These are phyloP conservation scores for Artibeus lituratus DNA, from an alignment of 2,797 vertebrate genomes.

Conservation along the genomic window DNA sequence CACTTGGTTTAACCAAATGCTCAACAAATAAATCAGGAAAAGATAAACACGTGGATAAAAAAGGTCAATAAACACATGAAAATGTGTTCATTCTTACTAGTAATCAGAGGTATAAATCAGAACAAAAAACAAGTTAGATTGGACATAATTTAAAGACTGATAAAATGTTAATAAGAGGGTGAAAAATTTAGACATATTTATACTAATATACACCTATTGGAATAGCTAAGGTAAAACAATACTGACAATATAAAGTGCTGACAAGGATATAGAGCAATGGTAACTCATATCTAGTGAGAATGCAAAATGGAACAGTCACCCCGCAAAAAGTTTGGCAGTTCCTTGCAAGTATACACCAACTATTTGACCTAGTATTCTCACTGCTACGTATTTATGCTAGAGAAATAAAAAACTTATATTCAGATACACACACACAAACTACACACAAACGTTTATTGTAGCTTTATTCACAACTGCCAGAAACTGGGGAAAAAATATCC, in stretches of 20 bases:
- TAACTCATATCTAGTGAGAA: not conserved
- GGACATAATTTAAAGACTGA: not conserved
- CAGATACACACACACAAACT: not conserved
- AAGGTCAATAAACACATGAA: not conserved
- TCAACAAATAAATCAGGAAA: constrained; percentile 33
- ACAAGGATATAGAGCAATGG: not conserved
- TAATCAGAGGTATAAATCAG: not conserved
- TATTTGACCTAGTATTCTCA: not conserved
- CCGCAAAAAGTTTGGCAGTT: not conserved
- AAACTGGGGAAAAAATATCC: no score
- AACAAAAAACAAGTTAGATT: constrained; percentile 17
- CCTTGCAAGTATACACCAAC: not conserved
- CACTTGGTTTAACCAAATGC: not conserved
- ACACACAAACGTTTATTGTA: not conserved
- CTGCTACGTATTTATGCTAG: not conserved
- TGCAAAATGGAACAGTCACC: not conserved
- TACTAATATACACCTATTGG: not conserved
- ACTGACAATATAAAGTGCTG: not conserved
- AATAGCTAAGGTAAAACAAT: not conserved
- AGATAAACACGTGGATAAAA: not conserved
- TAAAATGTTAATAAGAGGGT: not conserved
- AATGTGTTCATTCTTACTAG: not conserved
- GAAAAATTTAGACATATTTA: not conserved
- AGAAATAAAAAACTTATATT: constrained; percentile 43
- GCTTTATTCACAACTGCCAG: no score